Conservation (phyloP, 2,888 invertebrate genomes). For the Papilio demoleus region DNA sequence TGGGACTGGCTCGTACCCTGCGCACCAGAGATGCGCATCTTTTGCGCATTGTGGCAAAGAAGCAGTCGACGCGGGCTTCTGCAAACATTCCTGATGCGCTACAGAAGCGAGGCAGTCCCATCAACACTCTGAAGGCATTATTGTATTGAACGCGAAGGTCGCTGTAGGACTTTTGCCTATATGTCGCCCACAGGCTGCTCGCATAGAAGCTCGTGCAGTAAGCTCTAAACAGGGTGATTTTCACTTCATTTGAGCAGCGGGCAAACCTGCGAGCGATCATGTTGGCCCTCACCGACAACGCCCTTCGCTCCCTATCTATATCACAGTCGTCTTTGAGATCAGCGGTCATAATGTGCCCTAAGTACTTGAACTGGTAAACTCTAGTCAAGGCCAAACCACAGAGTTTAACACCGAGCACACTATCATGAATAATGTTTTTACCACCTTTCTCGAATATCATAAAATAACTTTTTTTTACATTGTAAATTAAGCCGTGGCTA, state of each 20-base stretch:
- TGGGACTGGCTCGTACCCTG: not conserved
- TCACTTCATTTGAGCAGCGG: not conserved
- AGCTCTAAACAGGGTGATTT: not conserved
- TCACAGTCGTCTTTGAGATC: not conserved
- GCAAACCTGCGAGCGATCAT: conserved; percentile 13
- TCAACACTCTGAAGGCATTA: not conserved
- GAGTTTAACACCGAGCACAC: not conserved
- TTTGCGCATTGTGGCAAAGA: not conserved
- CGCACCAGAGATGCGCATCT: conserved; percentile 7
- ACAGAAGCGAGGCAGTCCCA: conserved; percentile 4
- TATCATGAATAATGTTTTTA: not conserved
- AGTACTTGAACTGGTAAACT: not conserved
- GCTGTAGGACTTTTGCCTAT: conserved; percentile 27
- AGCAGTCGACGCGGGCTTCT: conserved; percentile 12
- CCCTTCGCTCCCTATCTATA: not conserved
- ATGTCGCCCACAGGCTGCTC: conserved; percentile 4
- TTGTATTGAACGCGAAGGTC: conserved; percentile 37
- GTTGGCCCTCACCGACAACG: conserved; percentile 6
- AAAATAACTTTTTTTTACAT: not conserved
- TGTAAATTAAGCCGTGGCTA: conserved; percentile 4
- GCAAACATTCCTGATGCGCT: not conserved
- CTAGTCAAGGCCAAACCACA: not conserved
- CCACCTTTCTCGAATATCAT: not conserved
- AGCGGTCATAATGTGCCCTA: not conserved
- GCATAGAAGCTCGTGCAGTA: conserved; percentile 29